Conservation (phyloP, 1,140 invertebrate species). For the Samia ricini region DNA sequence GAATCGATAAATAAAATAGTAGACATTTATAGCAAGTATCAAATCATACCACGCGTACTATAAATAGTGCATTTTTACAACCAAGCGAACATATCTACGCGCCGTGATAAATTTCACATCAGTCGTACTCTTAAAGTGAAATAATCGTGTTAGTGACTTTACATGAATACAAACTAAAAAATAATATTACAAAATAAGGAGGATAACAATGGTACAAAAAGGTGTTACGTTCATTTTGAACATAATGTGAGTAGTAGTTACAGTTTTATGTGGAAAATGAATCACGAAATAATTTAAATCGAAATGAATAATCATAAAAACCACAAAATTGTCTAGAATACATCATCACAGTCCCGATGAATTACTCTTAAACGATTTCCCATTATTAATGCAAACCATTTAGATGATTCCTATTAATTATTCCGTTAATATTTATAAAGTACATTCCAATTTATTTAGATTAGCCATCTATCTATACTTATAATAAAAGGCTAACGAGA, state of each 20-base stretch:
- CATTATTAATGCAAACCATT: too few relatives aligned
- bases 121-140: background rate
- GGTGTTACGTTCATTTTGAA: background rate
- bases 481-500: too few relatives aligned
- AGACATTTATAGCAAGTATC: slow-evolving; percentile 6
- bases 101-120: slow-evolving; percentile 5
- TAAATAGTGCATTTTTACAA: background rate
- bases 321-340: too few relatives aligned
- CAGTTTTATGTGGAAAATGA: background rate
- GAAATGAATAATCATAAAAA: background rate
- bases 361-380: too few relatives aligned
- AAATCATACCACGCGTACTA: background rate
- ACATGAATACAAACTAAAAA: background rate
- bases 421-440: too few relatives aligned
- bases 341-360: too few relatives aligned
- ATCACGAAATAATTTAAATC: background rate
- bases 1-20: too few relatives aligned
- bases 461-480: too few relatives aligned
- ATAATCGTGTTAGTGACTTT: too few relatives aligned
- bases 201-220: background rate
- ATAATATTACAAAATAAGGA: background rate
- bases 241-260: background rate
- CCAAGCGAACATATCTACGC: background rate
- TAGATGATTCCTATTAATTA: too few relatives aligned
- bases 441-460: too few relatives aligned